Conservation (phyloP, 2,888 invertebrate genomes). For the Erebia palarica region DNA sequence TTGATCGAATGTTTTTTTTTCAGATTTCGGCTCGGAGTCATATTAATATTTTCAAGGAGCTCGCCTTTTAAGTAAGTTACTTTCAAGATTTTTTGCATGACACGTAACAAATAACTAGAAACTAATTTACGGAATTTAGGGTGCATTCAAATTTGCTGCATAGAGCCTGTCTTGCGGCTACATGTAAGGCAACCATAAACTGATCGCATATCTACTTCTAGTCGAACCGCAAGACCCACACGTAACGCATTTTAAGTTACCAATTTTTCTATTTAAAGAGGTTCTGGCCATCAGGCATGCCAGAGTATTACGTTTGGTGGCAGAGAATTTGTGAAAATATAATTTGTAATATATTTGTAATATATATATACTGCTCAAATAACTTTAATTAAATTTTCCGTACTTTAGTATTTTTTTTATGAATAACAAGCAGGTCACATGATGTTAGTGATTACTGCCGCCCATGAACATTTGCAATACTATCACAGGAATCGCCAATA, state of each 20-base stretch:
- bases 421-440: too few species aligned
- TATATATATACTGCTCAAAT: too few species aligned
- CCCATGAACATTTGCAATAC: too few species aligned
- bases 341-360: too few species aligned
- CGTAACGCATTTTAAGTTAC: background rate
- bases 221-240: background rate
- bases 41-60: constrained; percentile 71
- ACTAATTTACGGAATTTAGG: background rate
- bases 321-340: too few species aligned
- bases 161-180: background rate
- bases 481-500: too few species aligned
- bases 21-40: constrained; percentile 80
- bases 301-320: too few species aligned
- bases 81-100: constrained; percentile 2
- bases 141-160: background rate
- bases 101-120: background rate
- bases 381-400: too few species aligned
- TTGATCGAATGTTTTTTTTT: constrained; percentile 46
- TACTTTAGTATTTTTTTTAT: too few species aligned
- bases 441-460: too few species aligned
- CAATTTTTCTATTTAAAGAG: too few species aligned
- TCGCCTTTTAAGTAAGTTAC: constrained; percentile 67
- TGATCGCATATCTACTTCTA: background rate
- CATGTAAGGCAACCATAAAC: background rate
- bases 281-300: too few species aligned